Evolutionary conservation across 2,113 vertebrate genomes (phyloP), one percentile per base, ranked within the genome.

Genomic region (Cynocephalus volans): DNA sequence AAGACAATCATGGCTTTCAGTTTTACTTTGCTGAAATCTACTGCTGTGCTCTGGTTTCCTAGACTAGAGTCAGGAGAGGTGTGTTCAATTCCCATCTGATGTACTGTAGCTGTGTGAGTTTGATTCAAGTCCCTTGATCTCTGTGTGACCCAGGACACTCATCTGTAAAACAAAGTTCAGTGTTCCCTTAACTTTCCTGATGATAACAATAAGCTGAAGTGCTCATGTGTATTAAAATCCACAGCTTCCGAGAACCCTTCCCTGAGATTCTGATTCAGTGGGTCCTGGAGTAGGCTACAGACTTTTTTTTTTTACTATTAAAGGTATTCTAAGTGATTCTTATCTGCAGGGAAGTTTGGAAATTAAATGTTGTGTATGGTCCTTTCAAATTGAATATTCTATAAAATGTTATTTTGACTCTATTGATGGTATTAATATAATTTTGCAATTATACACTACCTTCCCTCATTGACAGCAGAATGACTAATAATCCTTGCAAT

Each of bases 401-500:
- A 11, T 86, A 45, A 91, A 95, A 93, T 89, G 48, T 85, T 77
- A 92, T 84, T 97, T 96, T 90, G 88, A 95, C 70, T 95, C 72
- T 89, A 88, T 67, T 96, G 82, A 86, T 83, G 64, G 56, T 84
- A 90, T 91, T 94, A 94, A 90, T 83, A 45, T 75, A 96, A 96
- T 85, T 90, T 92, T 89, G 24, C 89, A 93, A 88, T 97, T 95
- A 95, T 10, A 88, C 5, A 77, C 65, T 80, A 67, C 67, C 28
- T 97, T 95, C 90, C 62, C 72, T 96, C 45, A 88, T 77, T 90
- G 91, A 93, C 80, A 96, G 89, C 31, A 95, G 52, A 95, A 92
- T 93, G 72, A 97, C 73, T 94, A 96, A 97, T 95, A 90, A 93
- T 83, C 76, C 75, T 93, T 95, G 92, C 64, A 95, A 85, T 87